Evolutionary conservation across 2,888 invertebrate genomes (phyloP).

Genomic region (Phlogophora meticulosa): DNA sequence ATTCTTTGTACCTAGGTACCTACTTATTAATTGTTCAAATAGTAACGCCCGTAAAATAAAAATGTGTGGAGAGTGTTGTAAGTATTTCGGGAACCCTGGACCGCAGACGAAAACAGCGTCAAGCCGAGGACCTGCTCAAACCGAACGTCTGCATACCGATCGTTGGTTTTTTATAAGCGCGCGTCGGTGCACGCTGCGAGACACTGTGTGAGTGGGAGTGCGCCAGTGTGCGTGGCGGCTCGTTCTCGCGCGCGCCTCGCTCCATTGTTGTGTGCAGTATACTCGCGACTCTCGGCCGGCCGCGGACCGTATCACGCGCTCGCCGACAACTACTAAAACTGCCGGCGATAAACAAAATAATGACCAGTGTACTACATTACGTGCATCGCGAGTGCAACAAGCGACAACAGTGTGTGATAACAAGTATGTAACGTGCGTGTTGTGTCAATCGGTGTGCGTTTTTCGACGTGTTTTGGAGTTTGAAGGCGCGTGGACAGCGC

Average conservation of each 20-base stretch:
- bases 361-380: conserved; percentile 87
- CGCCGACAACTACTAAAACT: conserved; percentile 80
- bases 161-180: conserved; percentile 90
- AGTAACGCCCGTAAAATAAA: conserved; percentile 26
- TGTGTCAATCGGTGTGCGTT: conserved; percentile 86
- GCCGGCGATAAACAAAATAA: conserved; percentile 90
- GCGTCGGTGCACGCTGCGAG: conserved; percentile 80
- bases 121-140: conserved; percentile 90
- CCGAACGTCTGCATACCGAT: conserved; percentile 91
- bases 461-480: conserved; percentile 86
- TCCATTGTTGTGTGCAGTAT: conserved; percentile 87
- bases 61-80: conserved; percentile 73
- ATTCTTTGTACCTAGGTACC: neutral
- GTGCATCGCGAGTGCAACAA: conserved; percentile 89
- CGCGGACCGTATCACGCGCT: conserved; percentile 77
- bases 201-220: conserved; percentile 77
- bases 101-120: conserved; percentile 91
- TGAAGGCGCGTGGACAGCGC: conserved; percentile 84
- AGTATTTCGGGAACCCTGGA: conserved; percentile 83
- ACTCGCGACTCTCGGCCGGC: conserved; percentile 83
- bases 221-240: conserved; percentile 79
- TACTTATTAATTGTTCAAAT: neutral
- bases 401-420: conserved; percentile 90
- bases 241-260: conserved; percentile 84
- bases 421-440: conserved; percentile 88